phyloP scores from a whole-genome alignment of 2,113 vertebrate species.

The Montifringilla adamsi region DNA sequence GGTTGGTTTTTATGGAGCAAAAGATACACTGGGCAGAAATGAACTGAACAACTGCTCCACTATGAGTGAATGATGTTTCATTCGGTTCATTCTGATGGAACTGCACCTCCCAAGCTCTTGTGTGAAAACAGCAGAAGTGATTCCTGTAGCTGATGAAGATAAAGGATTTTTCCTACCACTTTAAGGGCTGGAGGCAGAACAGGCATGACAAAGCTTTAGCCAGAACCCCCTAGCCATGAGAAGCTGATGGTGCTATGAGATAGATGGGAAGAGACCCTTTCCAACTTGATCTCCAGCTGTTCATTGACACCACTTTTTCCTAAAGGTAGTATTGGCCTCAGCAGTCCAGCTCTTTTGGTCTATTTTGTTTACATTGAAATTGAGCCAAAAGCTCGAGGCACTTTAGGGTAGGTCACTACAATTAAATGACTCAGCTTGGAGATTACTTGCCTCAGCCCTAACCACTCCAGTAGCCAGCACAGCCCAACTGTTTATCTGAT shows the following conservation, averaged over 20 bases:
- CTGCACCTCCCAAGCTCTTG: not conserved
- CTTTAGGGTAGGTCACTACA: not conserved
- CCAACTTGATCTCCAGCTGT: not conserved
- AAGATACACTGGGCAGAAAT: slow-evolving; percentile 18
- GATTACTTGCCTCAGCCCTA: not conserved
- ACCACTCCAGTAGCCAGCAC: not conserved
- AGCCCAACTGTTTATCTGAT: not conserved
- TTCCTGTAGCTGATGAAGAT: not conserved
- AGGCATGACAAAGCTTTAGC: slow-evolving; percentile 1
- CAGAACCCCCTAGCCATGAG: not conserved
- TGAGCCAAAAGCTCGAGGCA: not conserved
- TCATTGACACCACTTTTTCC: not conserved
- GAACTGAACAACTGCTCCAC: not conserved
- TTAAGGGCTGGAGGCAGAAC: not conserved
- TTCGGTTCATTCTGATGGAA: not conserved
- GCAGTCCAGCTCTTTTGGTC: not conserved
- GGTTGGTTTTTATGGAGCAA: not conserved
- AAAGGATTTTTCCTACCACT: not conserved
- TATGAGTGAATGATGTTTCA: not conserved
- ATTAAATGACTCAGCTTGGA: not conserved
- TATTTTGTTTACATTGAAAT: not conserved
- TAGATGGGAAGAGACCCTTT: not conserved
- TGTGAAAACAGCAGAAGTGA: not conserved
- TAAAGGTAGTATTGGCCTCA: not conserved
- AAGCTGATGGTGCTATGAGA: slow-evolving; percentile 18